These are phyloP conservation scores for Theretra japonica DNA, from an alignment of 2,888 invertebrate species.

Conservation along the genomic window DNA sequence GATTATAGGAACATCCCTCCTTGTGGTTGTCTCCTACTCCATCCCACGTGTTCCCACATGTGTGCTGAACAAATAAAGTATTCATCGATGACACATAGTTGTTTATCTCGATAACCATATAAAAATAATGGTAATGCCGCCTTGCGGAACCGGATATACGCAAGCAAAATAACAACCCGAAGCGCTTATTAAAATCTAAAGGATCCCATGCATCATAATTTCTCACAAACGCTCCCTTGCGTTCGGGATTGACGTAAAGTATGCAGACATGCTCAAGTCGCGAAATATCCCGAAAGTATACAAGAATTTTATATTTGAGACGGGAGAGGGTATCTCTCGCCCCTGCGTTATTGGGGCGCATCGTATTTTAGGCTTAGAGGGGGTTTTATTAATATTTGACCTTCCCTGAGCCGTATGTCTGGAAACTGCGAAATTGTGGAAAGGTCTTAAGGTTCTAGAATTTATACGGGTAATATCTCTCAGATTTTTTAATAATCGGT, in stretches of 20 bases:
- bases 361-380: background rate
- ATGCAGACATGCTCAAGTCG: conserved; percentile 18
- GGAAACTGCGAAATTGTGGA: background rate
- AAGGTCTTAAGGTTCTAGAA: background rate
- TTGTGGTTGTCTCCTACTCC: no score
- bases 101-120: no score
- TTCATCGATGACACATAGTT: no score
- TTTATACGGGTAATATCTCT: background rate
- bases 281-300: conserved; percentile 15
- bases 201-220: background rate
- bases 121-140: no score
- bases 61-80: no score
- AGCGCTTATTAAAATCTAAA: background rate
- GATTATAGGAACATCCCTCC: no score
- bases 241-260: conserved; percentile 3
- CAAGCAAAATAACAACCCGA: no score
- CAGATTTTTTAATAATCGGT: no score
- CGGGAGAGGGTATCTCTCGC: background rate
- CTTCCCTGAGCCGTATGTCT: background rate
- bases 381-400: conserved; percentile 6
- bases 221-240: background rate
- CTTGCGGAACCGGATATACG: no score
- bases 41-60: no score
- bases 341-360: background rate
- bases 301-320: background rate